Percentiles rank a stretch among this genome's conserved stretches.
phyloP scores from a whole-genome alignment of 2,113 vertebrate genomes.

The Amblyopsis rosae region DNA sequence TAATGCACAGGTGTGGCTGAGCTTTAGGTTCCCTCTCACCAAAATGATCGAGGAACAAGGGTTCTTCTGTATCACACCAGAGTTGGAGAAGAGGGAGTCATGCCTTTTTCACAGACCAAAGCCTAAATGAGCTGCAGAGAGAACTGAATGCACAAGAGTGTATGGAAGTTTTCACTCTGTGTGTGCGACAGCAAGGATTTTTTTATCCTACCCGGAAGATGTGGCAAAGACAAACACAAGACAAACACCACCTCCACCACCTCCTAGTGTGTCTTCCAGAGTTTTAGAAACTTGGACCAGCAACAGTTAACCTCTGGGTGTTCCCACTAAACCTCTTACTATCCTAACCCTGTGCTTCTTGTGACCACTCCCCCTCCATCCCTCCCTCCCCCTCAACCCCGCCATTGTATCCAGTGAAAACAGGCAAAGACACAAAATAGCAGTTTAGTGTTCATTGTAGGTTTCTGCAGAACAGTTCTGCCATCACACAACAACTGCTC shows the following conservation, averaged over 20 bases:
- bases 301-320: slow-evolving; percentile 1
- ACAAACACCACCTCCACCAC: no score
- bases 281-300: slow-evolving; percentile 33
- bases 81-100: slow-evolving; percentile 2
- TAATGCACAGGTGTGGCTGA: slow-evolving; percentile 8
- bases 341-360: slow-evolving; percentile 1
- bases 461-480: slow-evolving; percentile 10
- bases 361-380: background rate
- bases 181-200: background rate
- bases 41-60: background rate
- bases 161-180: background rate
- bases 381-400: background rate
- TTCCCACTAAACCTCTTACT: slow-evolving; percentile 2
- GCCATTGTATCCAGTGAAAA: slow-evolving; percentile 40
- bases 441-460: background rate
- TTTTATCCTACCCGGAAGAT: background rate
- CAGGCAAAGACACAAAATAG: slow-evolving; percentile 6
- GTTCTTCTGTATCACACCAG: slow-evolving; percentile 1
- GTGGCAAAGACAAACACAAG: background rate
- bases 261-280: slow-evolving; percentile 7
- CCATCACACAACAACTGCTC: slow-evolving; percentile 40
- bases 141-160: no score
- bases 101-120: background rate
- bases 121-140: background rate
- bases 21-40: background rate